These are phyloP conservation scores for Acanthacorydalis orientalis DNA, from an alignment of 2,888 invertebrate species.

Conservation along the genomic window DNA sequence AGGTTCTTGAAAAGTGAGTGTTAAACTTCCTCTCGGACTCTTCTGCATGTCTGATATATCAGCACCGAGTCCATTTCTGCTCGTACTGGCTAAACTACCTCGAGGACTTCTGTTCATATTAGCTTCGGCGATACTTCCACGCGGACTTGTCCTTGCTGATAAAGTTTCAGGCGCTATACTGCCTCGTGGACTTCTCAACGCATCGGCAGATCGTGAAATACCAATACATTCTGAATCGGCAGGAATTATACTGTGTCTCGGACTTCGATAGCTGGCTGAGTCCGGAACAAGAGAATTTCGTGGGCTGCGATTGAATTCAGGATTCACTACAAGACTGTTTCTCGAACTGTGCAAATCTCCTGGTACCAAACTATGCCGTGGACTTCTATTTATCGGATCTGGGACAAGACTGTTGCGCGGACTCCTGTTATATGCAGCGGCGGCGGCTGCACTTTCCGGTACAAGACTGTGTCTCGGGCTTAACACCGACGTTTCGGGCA, in stretches of 20 bases:
- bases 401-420: slow-evolving; percentile 30
- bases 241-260: slow-evolving; percentile 37
- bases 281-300: slow-evolving; percentile 45
- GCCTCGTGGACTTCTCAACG: slow-evolving; percentile 27
- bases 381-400: slow-evolving; percentile 21
- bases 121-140: slow-evolving; percentile 32
- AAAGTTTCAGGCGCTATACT: slow-evolving; percentile 33
- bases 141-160: slow-evolving; percentile 36
- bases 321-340: slow-evolving; percentile 29
- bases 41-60: slow-evolving; percentile 15
- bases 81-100: slow-evolving; percentile 40
- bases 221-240: slow-evolving; percentile 35
- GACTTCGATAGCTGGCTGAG: slow-evolving; percentile 29
- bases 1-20: slow-evolving; percentile 44
- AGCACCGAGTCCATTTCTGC: slow-evolving; percentile 25
- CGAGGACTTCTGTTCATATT: slow-evolving; percentile 28
- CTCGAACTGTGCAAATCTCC: slow-evolving; percentile 33
- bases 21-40: slow-evolving; percentile 40
- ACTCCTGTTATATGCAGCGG: slow-evolving; percentile 37
- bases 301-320: slow-evolving; percentile 25
- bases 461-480: slow-evolving; percentile 44
- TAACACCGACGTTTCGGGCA: slow-evolving; percentile 27
- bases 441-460: slow-evolving; percentile 34
- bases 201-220: slow-evolving; percentile 29
- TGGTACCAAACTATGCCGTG: slow-evolving; percentile 44